Base-by-base conservation (phyloP, 2,888 invertebrate genomes). In the Campoplex nolae region DNA sequence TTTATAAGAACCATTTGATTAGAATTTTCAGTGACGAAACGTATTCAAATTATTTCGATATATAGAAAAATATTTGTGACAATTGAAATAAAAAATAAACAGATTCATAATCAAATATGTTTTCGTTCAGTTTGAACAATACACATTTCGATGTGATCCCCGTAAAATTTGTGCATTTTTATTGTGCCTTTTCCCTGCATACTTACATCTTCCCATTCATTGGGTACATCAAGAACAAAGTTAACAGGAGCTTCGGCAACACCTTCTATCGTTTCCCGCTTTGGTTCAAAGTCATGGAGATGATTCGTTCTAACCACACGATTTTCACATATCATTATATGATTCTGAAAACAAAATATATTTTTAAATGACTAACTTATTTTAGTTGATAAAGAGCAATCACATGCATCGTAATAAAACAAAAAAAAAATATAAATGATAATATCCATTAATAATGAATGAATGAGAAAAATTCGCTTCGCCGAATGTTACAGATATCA, bases 271-370 rank as follows among this genome's bases (percentile, higher is more conserved):
- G 65, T 79, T 28, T 86, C 86, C n/a, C 83, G 83, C 28, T 86
- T 86, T 42, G 86, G 86, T 65, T 86, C 86, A 38, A 86, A 83
- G n/a, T 86, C 86, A 32, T 51, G 42, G 7, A 83, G 70, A 35
- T 54, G 16, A 28, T 83, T 83, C 3, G 75, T 54, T 7, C 71
- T 45, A 2, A 79, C 76, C 0, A 76, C 71, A 0, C 83, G 75
- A 68, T 86, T 83, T 51, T 75, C 79, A n/a, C 86, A 86, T 2
- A 71, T 83, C 75, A 86, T 71, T 42, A 83, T 76, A 48, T 86
- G 86, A 1, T 83, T 42, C 86, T 86, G 58, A 9, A 68, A 67
- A 11, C 18, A 23, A 51, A 11, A 2, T 16, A 35, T 11, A 11
- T 23, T 3, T n/a, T 13, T 28, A 3, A 3, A 28, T 58, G 13